Percentiles rank a stretch among this genome's conserved stretches.
These are phyloP conservation scores for Rhyzopertha dominica DNA, from an alignment of 1,140 invertebrate species.

Conservation along the genomic window DNA sequence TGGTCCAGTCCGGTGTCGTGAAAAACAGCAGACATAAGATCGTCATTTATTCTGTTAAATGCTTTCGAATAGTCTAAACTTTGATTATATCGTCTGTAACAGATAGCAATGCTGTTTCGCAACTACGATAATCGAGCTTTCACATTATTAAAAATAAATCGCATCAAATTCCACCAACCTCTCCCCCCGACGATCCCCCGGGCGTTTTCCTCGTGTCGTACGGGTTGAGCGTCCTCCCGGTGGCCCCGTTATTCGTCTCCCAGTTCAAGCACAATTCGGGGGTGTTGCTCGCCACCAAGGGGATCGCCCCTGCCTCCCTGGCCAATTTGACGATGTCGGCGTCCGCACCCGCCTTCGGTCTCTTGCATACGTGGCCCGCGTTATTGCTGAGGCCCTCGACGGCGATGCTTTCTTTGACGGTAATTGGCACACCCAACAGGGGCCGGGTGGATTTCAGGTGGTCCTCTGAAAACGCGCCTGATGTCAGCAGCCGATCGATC, in stretches of 20 bases:
- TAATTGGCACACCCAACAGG: slow-evolving; percentile 73
- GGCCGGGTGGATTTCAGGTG: slow-evolving; percentile 53
- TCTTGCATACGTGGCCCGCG: slow-evolving; percentile 51
- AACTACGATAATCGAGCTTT: too few species aligned
- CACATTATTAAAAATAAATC: too few species aligned
- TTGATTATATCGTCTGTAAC: too few species aligned
- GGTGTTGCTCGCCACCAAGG: slow-evolving; percentile 82
- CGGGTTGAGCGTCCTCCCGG: slow-evolving; percentile 83
- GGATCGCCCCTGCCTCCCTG: slow-evolving; percentile 77
- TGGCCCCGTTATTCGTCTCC: slow-evolving; percentile 84
- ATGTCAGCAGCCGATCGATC: slow-evolving; percentile 48
- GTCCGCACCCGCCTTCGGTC: slow-evolving; percentile 57
- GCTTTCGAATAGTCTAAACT: too few species aligned
- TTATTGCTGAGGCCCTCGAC: slow-evolving; percentile 51
- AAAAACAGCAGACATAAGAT: too few species aligned
- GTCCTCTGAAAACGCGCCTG: slow-evolving; percentile 44
- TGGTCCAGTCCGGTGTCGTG: too few species aligned
- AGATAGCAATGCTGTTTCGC: too few species aligned
- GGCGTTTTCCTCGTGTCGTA: slow-evolving; percentile 71
- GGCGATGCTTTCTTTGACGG: slow-evolving; percentile 59
- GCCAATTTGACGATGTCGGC: slow-evolving; percentile 64
- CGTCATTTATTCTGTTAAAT: too few species aligned
- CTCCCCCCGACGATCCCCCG: slow-evolving; percentile 76
- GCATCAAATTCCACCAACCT: too few species aligned
- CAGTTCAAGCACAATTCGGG: slow-evolving; percentile 88